phyloP scores from a whole-genome alignment of 2,888 invertebrate species.

The Athalia rosae region DNA sequence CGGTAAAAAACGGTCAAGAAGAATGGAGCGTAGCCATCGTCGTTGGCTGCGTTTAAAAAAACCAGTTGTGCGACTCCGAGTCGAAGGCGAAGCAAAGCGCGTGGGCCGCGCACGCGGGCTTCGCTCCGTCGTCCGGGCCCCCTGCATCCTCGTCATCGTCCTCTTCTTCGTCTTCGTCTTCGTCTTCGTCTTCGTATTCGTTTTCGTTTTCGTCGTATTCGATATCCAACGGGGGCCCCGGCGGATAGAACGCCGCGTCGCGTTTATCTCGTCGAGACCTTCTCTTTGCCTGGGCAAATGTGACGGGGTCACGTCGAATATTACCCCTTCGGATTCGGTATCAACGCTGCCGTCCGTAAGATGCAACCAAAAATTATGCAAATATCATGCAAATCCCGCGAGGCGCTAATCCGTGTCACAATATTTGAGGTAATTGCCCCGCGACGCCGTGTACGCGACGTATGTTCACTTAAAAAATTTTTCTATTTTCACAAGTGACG shows the following conservation, averaged over 20 bases:
- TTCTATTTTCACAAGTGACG: conserved; percentile 6
- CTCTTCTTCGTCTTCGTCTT: conserved; percentile 48
- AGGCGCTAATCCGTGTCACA: conserved; percentile 72
- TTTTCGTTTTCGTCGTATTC: conserved; percentile 13
- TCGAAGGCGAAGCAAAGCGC: conserved; percentile 61
- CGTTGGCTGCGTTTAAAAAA: conserved; percentile 71
- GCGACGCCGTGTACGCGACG: conserved; percentile 49
- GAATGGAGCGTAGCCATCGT: conserved; percentile 66
- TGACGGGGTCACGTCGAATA: conserved; percentile 39
- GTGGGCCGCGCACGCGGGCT: conserved; percentile 72
- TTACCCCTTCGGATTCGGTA: conserved; percentile 45
- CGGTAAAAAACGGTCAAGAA: conserved; percentile 45
- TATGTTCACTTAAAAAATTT: background rate
- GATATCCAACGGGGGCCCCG: conserved; percentile 43
- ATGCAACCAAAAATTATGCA: conserved; percentile 72
- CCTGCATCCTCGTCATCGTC: conserved; percentile 42
- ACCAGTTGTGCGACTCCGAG: conserved; percentile 71
- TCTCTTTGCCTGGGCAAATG: conserved; percentile 43
- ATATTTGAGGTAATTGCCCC: conserved; percentile 72
- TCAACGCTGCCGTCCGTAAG: conserved; percentile 53
- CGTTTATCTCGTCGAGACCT: conserved; percentile 5
- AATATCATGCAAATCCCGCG: conserved; percentile 71
- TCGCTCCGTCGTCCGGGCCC: conserved; percentile 43
- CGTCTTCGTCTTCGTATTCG: conserved; percentile 44
- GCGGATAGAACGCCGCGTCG: conserved; percentile 19